Evolutionary conservation across 2,113 vertebrate genomes (phyloP), one percentile per base, ranked within the genome.

Genomic region (Chlamydotis undulata): DNA sequence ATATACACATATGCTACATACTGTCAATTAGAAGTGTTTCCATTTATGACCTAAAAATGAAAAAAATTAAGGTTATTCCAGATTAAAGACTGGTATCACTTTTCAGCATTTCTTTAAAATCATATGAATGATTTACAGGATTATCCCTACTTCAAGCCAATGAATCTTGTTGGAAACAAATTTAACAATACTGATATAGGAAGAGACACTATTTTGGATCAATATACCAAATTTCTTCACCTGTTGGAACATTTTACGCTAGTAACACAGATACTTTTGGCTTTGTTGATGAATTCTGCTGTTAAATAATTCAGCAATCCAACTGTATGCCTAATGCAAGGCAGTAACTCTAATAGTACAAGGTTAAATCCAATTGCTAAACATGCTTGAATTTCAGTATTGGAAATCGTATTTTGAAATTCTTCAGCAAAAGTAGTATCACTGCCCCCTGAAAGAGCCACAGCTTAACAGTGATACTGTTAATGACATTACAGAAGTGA

Each of bases 1-100:
- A 93, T 94, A 93, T 90, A 90, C 64, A 90, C 92, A 91, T 94
- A 87, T 93, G 87, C 89, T 96, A 95, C 90, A 96, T 94, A 94
- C 78, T 95, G 56, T 80, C 70, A 70, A 53, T 87, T 82, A 90
- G 89, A 91, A 97, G 94, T 83, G 77, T 83, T 96, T 95, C 64
- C 69, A 75, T 43, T 91, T 81, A 49, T 67, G 35, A 87, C 68
- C 57, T 85, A 85, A 78, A 86, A 95, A 45, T 63, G 39, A 95
- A 92, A 93, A 82, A 82, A 26, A 39, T 63, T 95, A 81, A 80
- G 67, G 68, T 89, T 95, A 93, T 60, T 95, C 73, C 4, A n/a
- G 73, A 89, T 92, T 81, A 73, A 83, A 90, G 50, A 84, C 56
- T 68, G 22, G 19, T 91, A 82, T 69, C 6, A 60, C 41, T 77